Base-by-base conservation (phyloP, 2,888 invertebrate species). In the Hypolimnas misippus region DNA sequence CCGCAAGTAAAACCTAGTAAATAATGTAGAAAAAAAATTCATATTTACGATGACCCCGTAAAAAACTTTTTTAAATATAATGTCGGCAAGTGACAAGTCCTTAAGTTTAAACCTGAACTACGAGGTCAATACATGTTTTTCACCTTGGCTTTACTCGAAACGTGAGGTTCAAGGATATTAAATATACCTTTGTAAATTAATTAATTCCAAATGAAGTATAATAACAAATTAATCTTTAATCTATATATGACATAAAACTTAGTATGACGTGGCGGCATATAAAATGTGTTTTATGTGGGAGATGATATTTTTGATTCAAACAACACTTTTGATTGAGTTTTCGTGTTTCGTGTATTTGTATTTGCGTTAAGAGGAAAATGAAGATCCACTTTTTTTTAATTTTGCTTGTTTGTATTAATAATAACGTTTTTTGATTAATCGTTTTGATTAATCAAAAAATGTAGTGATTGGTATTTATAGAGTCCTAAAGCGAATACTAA, bases 61-160 rank as follows among this genome's bases (percentile, higher is more conserved):
- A 29, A 44, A 8, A 14, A 46, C n/a, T 8, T 49, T 25, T 29
- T 49, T 29, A 14, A 21, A 58, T 33, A 44, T 16, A 75, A 61
- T 71, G 65, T 75, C 42, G 31, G 8, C 46, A 35, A 31, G 31
- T 44, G 31, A 57, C 64, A 54, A 49, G 49, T 57, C 29, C 60
- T 49, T 64, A 53, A 53, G n/a, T 44, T n/a, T 19, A 40, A 53
- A 64, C 57, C 31, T 60, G 61, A 64, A 42, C 44, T 57, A 59
- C 61, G 61, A 64, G 64, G 64, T 50, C 64, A 42, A 10, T 46
- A 35, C 17, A 52, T 54, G n/a, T 31, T 33, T 49, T 25, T 52
- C 49, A 29, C 64, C 64, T 64, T 64, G 61, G 56, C 57, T 49
- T 49, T 17, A 42, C 61, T 42, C 17, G 31, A 56, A 64, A 56